phyloP scores from a whole-genome alignment of 37 sponge, comb jelly and placozoan species.

The Dysidea cf. avara region DNA sequence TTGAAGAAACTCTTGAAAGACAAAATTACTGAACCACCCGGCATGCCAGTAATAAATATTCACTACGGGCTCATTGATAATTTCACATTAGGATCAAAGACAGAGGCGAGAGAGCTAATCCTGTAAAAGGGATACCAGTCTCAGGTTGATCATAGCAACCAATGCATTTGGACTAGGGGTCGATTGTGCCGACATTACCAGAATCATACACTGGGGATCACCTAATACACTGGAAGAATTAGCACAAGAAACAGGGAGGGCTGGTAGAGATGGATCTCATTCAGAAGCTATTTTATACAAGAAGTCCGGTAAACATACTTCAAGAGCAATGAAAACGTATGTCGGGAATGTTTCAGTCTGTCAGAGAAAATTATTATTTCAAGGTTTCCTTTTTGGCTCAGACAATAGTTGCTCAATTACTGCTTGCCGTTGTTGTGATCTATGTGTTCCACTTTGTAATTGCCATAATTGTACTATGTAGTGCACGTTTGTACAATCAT shows the following conservation, averaged over 20 bases:
- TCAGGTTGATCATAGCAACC: conserved; percentile 40
- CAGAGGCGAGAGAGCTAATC: conserved; percentile 17
- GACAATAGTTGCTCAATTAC: background rate
- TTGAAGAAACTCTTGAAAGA: no score
- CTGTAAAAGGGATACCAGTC: background rate
- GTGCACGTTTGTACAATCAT: background rate
- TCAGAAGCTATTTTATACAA: no score
- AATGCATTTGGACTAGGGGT: conserved; percentile 51
- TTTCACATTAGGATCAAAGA: conserved; percentile 32
- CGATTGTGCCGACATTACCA: conserved; percentile 30
- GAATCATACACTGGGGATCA: no score
- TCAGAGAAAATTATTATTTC: background rate
- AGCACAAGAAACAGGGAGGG: conserved; percentile 48
- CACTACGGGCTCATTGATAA: conserved; percentile 22
- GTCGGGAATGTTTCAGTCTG: conserved; percentile 6
- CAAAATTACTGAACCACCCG: no score
- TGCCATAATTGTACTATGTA: background rate
- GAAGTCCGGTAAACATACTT: no score
- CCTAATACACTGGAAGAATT: conserved; percentile 48
- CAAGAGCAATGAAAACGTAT: conserved; percentile 35
- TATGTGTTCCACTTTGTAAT: background rate
- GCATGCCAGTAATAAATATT: background rate
- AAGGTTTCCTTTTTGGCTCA: background rate
- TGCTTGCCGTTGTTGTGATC: background rate
- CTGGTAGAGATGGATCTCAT: conserved; percentile 19